Base-by-base conservation (phyloP, 2,113 vertebrate species). In the Phoenicopterus ruber region DNA sequence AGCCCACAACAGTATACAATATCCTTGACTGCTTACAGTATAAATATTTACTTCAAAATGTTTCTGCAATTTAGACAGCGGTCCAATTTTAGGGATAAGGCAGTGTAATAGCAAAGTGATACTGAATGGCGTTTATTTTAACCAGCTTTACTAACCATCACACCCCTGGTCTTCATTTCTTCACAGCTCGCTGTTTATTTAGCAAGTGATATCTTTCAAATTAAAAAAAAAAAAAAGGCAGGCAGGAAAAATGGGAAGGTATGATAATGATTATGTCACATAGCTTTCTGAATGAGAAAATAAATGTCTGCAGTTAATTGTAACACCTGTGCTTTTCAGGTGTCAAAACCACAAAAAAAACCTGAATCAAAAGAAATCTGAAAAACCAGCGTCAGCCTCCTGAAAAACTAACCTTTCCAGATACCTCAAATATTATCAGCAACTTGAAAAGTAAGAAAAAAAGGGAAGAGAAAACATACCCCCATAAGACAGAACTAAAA, bases 1-100 rank as follows among this genome's bases (percentile, higher is more conserved):
- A 69, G 16, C 58, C 70, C 69, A 86, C 34, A 84, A 70, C 20
- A 50, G 22, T 46, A 66, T 61, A 77, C 52, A 76, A 82, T 55
- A 65, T 62, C 44, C 58, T 91, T 85, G 77, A 76, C 59, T 82
- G 78, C 57, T 94, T 82, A 67, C 40, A 82, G 25, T 28, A 84
- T n/a, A 89, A 94, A 95, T 85, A 82, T 91, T 94, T 92, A 42
- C 17, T 85, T 87, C 70, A 80, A 85, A 93, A 82, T 55, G 29
- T 36, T 93, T 77, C 79, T 90, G 34, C 9, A 3, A 72, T 84
- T 88, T 82, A 79, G 61, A 82, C 24, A 76, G 54, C 44, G 47
- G 49, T 28, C n/a, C 54, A 34, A 1, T 66, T 94, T 81, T 46
- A 72, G 20, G 52, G 24, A 34, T 82, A 74, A 91, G 47, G 9